Percentiles rank a stretch among this genome's conserved stretches.
phyloP scores from a whole-genome alignment of 2,113 vertebrate species.

The Trachemys scripta region DNA sequence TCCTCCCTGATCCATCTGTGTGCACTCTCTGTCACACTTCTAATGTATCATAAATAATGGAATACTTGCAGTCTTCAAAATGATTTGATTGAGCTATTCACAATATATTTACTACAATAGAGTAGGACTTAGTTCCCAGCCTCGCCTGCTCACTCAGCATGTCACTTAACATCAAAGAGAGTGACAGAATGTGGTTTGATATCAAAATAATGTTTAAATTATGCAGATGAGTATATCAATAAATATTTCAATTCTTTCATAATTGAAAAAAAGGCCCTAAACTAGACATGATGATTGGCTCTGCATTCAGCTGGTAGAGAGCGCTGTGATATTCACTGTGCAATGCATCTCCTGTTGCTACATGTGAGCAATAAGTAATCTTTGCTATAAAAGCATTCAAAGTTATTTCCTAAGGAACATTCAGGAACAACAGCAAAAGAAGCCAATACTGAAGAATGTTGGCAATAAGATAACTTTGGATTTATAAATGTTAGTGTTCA shows the following conservation, averaged over 20 bases:
- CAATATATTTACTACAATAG: neutral
- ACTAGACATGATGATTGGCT: neutral
- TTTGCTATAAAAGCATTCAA: neutral
- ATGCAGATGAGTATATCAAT: neutral
- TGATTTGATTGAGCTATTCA: neutral
- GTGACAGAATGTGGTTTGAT: neutral
- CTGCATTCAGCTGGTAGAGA: neutral
- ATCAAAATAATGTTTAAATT: neutral
- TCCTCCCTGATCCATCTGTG: neutral
- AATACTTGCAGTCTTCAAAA: neutral
- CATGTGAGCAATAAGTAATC: neutral
- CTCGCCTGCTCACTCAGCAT: neutral
- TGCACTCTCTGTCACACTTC: neutral
- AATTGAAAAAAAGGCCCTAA: neutral
- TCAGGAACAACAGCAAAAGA: neutral
- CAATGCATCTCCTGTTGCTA: neutral
- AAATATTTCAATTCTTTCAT: neutral
- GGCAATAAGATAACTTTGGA: neutral
- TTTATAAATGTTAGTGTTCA: accelerated
- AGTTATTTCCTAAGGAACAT: neutral
- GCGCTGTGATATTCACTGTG: accelerated
- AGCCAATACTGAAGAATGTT: neutral
- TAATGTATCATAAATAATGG: accelerated
- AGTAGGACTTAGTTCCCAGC: neutral
- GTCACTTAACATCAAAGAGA: neutral